These are phyloP conservation scores for Podotricha telesiphe DNA, from an alignment of 2,888 invertebrate genomes.

Conservation along the genomic window DNA sequence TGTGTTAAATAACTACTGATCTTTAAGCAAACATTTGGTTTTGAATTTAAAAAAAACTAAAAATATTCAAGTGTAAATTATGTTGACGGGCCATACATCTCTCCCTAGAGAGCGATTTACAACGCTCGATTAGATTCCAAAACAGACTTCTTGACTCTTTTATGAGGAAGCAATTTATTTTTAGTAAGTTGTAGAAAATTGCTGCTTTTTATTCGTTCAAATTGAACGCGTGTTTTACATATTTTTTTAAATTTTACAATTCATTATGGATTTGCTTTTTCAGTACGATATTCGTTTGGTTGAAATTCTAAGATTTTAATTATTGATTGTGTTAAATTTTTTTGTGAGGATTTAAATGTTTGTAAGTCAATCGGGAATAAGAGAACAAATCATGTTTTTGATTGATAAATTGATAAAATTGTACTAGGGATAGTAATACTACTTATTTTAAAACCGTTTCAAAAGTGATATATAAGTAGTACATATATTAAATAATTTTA, in stretches of 20 bases:
- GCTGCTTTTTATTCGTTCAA: conserved; percentile 5
- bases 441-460: too few species aligned
- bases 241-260: not conserved
- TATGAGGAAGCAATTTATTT: conserved; percentile 25
- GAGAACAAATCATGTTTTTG: too few species aligned
- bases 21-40: not conserved
- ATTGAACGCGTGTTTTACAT: not conserved
- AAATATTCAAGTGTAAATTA: conserved; percentile 32
- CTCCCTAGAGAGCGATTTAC: conserved; percentile 32
- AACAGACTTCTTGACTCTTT: conserved; percentile 33
- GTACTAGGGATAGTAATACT: too few species aligned
- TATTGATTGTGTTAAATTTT: too few species aligned
- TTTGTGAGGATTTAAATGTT: too few species aligned
- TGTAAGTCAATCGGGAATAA: too few species aligned
- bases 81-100: conserved; percentile 36
- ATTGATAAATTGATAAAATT: too few species aligned
- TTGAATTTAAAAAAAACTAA: conserved; percentile 16
- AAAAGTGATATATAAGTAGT: too few species aligned
- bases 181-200: conserved; percentile 9
- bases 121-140: conserved; percentile 32
- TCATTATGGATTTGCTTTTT: not conserved
- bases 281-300: not conserved
- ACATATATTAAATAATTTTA: too few species aligned
- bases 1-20: not conserved
- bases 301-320: too few species aligned